A percentile compares a stretch with the other conserved stretches of the same genome.
Evolutionary conservation across 2,113 vertebrate genomes (phyloP).

Genomic region (Epinephelus cyanopodus): DNA sequence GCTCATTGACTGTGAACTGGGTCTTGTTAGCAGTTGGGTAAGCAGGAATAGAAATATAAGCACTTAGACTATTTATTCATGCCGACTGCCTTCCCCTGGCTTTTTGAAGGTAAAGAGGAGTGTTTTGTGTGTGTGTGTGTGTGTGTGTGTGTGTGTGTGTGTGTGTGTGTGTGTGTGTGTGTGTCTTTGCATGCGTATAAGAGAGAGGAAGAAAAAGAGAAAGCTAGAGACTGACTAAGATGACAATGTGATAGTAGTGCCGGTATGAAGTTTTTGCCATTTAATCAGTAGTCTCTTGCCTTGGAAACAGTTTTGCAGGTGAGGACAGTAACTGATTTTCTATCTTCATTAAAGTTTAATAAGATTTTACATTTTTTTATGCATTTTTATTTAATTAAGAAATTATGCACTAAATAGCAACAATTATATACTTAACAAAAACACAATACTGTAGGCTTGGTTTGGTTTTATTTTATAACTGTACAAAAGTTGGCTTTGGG

Average conservation of each 20-base stretch:
- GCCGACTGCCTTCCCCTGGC: slow-evolving; percentile 74
- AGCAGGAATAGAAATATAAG: slow-evolving; percentile 85
- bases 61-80: slow-evolving; percentile 85
- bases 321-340: not conserved
- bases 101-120: slow-evolving; percentile 80
- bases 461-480: not conserved
- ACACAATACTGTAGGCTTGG: not conserved
- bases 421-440: not conserved
- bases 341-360: not conserved
- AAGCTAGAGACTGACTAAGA: slow-evolving; percentile 43
- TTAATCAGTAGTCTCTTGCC: slow-evolving; percentile 49
- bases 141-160: slow-evolving; percentile 26
- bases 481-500: not conserved
- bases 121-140: slow-evolving; percentile 51
- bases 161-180: slow-evolving; percentile 21
- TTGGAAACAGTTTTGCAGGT: slow-evolving; percentile 30
- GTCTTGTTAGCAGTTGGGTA: slow-evolving; percentile 86
- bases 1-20: slow-evolving; percentile 87
- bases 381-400: not conserved
- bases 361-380: not conserved
- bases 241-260: slow-evolving; percentile 40
- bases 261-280: slow-evolving; percentile 41
- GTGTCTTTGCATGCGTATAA: slow-evolving; percentile 43
- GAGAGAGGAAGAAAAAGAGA: slow-evolving; percentile 29
- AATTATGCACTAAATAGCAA: not conserved